Evolutionary conservation across 2,888 invertebrate species (phyloP), one percentile per base, ranked within the genome.

Genomic region (Amiota minor): DNA sequence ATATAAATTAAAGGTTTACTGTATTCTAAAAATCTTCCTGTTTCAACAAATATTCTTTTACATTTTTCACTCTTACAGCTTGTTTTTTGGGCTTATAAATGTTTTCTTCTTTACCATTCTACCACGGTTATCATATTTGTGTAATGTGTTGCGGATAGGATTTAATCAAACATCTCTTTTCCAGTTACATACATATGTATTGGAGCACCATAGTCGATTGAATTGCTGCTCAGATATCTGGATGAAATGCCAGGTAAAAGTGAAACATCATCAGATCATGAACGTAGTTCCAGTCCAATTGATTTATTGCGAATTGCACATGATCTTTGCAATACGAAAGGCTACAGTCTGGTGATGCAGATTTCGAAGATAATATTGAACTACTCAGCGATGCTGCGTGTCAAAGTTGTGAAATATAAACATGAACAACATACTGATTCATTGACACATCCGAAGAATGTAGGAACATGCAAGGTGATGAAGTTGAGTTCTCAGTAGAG

Each of bases 401-500:
- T 84, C 50, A 72, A 74, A 9, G 47, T 78, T 0, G 49, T 86
- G 1, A 75, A 77, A 89, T 89, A 72, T 87, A 89, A 75, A 88
- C 90, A 77, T 88, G 16, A 65, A 0, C 76, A 80, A 9, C 55
- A 65, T 35, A 9, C 45, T 6, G 61, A 49, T 9, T 71, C 69
- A 1, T 35, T 79, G 20, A 78, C 79, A 12, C 77, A 1, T 81
- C 93, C 80, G 94, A 96, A 90, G 98, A 97, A 0, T 91, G 94
- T 50, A 95, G 95, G 86, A 96, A 95, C 18, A 95, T 96, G 94
- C 93, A 93, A 56, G 92, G 92, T 59, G 98, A 97, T 84, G 98
- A 98, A 90, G 97, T 95, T 0, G 94, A 94, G 86, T 98, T 98
- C 91, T 96, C 97, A 74, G 98, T 96, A 64, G 96, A 98, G 92